A percentile compares a stretch with the other conserved stretches of the same genome.
Conservation (phyloP, 2,888 invertebrate species). For the Agrochola lychnidis region DNA sequence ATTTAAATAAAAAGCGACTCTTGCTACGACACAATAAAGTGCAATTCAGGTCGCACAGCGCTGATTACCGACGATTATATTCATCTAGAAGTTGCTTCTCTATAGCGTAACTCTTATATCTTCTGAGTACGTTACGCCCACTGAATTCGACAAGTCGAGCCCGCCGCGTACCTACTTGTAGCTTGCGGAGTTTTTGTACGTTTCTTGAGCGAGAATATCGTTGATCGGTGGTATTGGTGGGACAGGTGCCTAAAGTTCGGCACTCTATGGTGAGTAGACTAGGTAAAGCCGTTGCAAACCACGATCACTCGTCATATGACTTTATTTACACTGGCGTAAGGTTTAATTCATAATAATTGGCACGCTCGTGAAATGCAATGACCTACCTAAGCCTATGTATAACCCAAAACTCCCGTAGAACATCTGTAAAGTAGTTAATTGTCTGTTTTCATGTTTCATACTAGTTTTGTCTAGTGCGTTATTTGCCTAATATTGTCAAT, state of each 20-base stretch:
- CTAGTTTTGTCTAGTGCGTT: background rate
- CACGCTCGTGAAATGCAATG: no score
- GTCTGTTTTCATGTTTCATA: slow-evolving; percentile 1
- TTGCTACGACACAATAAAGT: no score
- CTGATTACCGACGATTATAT: no score
- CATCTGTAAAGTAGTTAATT: background rate
- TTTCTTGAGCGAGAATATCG: background rate
- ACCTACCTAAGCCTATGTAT: background rate
- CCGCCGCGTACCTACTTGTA: no score
- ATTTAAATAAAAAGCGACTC: no score
- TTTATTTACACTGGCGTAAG: background rate
- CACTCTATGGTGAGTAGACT: background rate
- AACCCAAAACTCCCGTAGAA: no score
- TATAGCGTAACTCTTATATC: no score
- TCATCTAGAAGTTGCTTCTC: no score
- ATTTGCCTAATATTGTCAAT: slow-evolving; percentile 11
- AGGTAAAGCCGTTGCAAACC: background rate
- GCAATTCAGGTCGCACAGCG: no score
- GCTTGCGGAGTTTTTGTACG: no score
- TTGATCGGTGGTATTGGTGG: background rate
- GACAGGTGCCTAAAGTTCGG: background rate
- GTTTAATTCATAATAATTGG: background rate
- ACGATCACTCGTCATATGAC: background rate
- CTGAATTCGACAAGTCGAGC: no score
- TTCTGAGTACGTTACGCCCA: no score